These are phyloP conservation scores for Glossophaga mutica DNA, from an alignment of 2,797 vertebrate species.

Conservation along the genomic window DNA sequence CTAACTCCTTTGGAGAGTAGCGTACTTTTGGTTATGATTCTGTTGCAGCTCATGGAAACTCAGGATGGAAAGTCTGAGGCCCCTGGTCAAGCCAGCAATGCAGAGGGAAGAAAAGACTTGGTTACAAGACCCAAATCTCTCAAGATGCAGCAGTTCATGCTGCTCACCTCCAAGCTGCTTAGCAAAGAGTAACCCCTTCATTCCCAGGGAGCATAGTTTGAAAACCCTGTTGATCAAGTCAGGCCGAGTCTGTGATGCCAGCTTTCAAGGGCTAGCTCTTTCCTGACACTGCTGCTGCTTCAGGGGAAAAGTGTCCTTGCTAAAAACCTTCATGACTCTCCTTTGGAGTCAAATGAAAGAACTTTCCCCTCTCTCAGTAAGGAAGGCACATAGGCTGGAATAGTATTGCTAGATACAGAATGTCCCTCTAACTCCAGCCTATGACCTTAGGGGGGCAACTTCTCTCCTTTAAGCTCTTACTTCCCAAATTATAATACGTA, in stretches of 20 bases:
- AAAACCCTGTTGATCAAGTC: background rate
- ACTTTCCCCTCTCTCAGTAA: background rate
- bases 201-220: background rate
- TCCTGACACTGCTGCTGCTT: background rate
- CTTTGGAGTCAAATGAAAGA: background rate
- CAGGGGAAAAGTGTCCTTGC: background rate
- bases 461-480: background rate
- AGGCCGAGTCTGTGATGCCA: background rate
- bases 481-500: background rate
- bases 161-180: background rate
- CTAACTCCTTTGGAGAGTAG: slow-evolving; percentile 30
- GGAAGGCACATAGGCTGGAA: too few species aligned
- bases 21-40: background rate
- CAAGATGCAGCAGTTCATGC: background rate
- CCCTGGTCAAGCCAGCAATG: slow-evolving; percentile 12
- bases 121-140: background rate
- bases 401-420: too few species aligned
- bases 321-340: background rate
- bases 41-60: slow-evolving; percentile 21
- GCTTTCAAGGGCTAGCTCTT: background rate
- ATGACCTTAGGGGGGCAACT: background rate
- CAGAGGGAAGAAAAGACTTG: slow-evolving; percentile 35
- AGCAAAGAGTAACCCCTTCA: background rate
- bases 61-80: slow-evolving; percentile 9
- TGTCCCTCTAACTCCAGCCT: background rate